A percentile compares a stretch with the other conserved stretches of the same genome.
Conservation (phyloP, 2,113 vertebrate species). For the Propithecus coquereli region DNA sequence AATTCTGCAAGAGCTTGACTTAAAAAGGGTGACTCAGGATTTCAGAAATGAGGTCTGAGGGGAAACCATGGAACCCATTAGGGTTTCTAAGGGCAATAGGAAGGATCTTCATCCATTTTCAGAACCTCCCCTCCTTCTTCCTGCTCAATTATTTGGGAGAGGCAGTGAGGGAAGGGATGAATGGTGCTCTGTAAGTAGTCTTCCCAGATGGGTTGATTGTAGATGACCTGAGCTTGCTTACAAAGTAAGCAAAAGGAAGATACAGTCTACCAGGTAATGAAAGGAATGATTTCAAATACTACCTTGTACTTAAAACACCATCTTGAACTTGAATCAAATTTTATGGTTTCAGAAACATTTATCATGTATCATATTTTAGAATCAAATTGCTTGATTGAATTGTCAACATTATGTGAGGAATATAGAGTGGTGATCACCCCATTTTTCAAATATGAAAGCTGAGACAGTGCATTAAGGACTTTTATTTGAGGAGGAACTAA, state of each 20-base stretch:
- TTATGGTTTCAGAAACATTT: conserved; percentile 15
- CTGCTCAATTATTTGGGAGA: neutral
- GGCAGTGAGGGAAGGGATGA: neutral
- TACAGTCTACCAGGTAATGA: neutral
- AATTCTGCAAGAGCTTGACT: neutral
- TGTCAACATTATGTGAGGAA: neutral
- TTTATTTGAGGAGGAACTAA: neutral
- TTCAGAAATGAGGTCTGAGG: neutral
- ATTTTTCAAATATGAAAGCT: conserved; percentile 9
- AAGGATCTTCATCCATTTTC: neutral
- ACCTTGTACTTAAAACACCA: neutral
- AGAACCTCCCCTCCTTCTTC: neutral
- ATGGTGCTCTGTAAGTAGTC: neutral
- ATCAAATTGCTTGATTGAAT: neutral
- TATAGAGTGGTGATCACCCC: neutral
- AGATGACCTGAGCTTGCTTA: neutral
- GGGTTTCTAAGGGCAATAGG: neutral
- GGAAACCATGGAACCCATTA: neutral
- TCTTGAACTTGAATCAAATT: neutral
- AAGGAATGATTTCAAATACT: neutral
- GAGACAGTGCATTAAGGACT: neutral
- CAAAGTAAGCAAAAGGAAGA: neutral
- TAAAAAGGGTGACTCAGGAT: neutral
- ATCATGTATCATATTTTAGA: neutral
- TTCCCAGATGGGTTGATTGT: neutral